Conservation (phyloP, 2,888 invertebrate genomes). For the Ormyrus labotus region DNA sequence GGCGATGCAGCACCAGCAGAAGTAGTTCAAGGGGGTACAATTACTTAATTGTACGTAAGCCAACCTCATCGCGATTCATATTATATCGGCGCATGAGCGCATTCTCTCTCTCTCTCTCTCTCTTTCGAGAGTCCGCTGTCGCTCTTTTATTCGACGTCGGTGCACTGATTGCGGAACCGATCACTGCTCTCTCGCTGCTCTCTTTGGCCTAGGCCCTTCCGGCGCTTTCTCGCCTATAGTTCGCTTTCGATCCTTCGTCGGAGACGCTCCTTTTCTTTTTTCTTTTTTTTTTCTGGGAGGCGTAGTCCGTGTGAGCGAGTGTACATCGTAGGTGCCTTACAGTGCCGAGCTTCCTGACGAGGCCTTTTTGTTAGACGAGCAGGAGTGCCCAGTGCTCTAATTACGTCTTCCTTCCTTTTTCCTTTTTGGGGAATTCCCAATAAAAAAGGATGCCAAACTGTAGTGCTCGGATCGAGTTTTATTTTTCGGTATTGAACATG, state of each 20-base stretch:
- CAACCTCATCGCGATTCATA: slow-evolving; percentile 61
- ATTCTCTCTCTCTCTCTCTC: slow-evolving; percentile 11
- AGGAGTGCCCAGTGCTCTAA: slow-evolving; percentile 16
- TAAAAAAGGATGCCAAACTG: too few relatives aligned
- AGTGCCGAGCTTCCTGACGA: not conserved
- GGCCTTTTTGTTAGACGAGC: not conserved
- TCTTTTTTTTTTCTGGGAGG: too few relatives aligned
- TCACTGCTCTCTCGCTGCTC: not conserved
- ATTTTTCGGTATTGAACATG: too few relatives aligned
- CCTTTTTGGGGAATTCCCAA: not conserved
- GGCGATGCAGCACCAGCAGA: slow-evolving; percentile 57
- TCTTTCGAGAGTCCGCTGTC: not conserved
- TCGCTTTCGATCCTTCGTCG: not conserved
- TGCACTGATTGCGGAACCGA: slow-evolving; percentile 6
- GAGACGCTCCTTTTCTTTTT: not conserved
- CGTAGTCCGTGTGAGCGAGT: not conserved
- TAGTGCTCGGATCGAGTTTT: too few relatives aligned
- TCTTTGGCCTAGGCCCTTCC: not conserved
- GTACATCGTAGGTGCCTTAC: not conserved
- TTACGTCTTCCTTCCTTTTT: slow-evolving; percentile 5
- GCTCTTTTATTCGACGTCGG: not conserved
- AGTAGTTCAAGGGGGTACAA: slow-evolving; percentile 66
- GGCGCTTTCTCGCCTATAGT: not conserved
- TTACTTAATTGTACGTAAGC: slow-evolving; percentile 63
- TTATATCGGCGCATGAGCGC: slow-evolving; percentile 19